Conservation (phyloP, 2,113 vertebrate species). For the Phyllostomus hastatus region DNA sequence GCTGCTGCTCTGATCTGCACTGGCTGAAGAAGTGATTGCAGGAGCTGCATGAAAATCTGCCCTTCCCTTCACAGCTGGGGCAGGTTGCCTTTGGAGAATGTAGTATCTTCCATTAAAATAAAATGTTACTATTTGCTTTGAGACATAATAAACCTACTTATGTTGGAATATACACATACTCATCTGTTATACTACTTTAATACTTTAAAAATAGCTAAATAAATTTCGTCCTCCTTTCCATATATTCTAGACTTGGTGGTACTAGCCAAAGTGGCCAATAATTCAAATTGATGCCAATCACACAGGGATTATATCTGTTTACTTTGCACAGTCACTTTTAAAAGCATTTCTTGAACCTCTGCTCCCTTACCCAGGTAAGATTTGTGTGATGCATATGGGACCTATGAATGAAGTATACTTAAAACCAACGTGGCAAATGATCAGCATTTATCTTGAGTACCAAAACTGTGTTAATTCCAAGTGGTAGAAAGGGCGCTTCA, state of each 20-base stretch:
- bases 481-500: neutral
- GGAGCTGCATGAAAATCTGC: neutral
- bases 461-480: neutral
- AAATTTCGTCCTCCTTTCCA: neutral
- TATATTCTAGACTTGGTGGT: neutral
- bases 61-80: neutral
- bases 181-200: neutral
- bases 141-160: neutral
- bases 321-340: neutral
- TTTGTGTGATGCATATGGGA: neutral
- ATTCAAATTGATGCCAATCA: neutral
- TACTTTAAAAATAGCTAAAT: constrained; percentile 16
- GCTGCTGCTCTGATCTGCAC: neutral
- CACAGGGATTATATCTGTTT: neutral
- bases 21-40: neutral
- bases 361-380: neutral
- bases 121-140: neutral
- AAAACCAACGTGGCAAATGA: neutral
- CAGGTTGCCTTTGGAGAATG: constrained; percentile 48
- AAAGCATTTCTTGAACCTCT: neutral
- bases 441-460: neutral
- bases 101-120: neutral
- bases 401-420: neutral
- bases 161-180: neutral
- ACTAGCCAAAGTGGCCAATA: neutral